Base-by-base conservation (phyloP, 2,797 vertebrate species). In the Danio jaintianensis region DNA sequence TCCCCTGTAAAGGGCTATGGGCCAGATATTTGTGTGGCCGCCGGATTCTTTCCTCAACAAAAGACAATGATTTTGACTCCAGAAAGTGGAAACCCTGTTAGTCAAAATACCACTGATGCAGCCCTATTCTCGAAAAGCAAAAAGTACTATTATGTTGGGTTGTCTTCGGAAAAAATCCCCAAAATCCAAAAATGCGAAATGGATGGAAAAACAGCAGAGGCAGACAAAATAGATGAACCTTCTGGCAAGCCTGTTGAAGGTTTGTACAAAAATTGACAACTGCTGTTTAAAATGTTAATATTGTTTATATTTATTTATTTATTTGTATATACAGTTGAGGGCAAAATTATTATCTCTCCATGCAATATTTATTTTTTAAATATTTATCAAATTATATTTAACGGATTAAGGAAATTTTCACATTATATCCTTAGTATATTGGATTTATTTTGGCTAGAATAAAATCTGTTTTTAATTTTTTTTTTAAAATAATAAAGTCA, bases 11-110 rank as follows among this genome's bases (percentile, higher is more conserved):
- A 29, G 0, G 0, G 0, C 0, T 0, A 0, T 13, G 43, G 5
- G 0, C 80, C 50, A 0, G 12, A 90, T 0, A 83, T 89, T 1
- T 93, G 91, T 66, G 85, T 92, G 87, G 91, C 90, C 0, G 29
- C 87, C 0, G 50, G 47, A 1, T 90, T 90, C 80, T 59, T 0
- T 36, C 84, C 88, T 7, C 67, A 13, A 0, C 1, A 2, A 0
- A 43, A 8, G 0, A 0, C 5, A 0, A 81, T 91, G 87, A 7
- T 0, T 1, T 38, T 91, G 77, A 64, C 7, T 0, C 0, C 1
- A 0, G 4, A 13, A 0, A 0, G 0, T 9, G 0, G 0, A 1
- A 0, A 0, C 0, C 0, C 1, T 1, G 1, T 0, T 3, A 4
- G 0, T 0, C 0, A 0, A 0, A 7, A 0, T 1, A 63, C 61